phyloP scores from a whole-genome alignment of 2,113 vertebrate species.

The Myrmecophaga tridactyla region DNA sequence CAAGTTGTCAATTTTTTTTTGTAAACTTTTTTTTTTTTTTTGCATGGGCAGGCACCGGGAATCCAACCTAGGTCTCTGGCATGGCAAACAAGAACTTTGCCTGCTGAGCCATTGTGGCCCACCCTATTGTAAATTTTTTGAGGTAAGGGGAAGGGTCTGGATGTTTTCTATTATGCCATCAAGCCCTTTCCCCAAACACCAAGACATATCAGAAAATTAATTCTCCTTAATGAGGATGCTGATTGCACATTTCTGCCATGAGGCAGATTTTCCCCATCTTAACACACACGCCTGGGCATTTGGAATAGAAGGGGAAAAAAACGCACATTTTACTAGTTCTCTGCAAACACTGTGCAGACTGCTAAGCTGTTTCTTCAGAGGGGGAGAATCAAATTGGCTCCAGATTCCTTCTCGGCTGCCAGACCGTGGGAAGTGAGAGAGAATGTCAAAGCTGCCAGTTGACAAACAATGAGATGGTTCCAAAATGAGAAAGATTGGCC shows the following conservation, averaged over 20 bases:
- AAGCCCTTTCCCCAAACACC: not conserved
- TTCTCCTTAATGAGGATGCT: not conserved
- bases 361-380: conserved; percentile 57
- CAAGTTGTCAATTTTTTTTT: not conserved
- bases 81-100: no score
- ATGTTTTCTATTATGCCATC: not conserved
- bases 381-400: conserved; percentile 59
- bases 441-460: conserved; percentile 73
- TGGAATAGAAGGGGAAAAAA: not conserved
- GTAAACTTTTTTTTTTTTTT: no score
- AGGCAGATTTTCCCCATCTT: conserved; percentile 42
- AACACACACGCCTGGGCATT: conserved; percentile 44
- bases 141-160: not conserved
- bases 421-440: conserved; percentile 76
- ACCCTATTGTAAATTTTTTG: not conserved
- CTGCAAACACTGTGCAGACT: conserved; percentile 50
- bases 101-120: no score
- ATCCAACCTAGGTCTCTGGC: no score
- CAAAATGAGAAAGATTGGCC: conserved; percentile 53
- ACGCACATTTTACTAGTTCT: conserved; percentile 63
- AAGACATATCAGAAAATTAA: not conserved
- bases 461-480: conserved; percentile 74
- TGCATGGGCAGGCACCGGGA: no score
- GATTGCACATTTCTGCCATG: not conserved
- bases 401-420: conserved; percentile 44